Conservation (phyloP, 2,888 invertebrate species). For the Tenthredo mesomela region DNA sequence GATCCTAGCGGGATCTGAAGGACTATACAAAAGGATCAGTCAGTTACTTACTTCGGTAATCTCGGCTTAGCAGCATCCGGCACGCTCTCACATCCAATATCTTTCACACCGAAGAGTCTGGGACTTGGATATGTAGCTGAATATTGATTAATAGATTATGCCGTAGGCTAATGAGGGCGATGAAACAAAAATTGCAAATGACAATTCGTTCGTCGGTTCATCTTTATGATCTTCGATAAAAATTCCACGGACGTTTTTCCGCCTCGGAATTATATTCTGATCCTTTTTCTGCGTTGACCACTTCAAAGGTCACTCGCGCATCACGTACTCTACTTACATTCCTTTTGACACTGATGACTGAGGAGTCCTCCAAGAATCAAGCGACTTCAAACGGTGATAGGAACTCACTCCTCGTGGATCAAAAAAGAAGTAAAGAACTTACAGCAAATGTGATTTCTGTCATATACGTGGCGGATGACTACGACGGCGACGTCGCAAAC, state of each 20-base stretch:
- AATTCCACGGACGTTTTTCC: neutral
- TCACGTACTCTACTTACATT: constrained; percentile 26
- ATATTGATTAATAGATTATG: neutral
- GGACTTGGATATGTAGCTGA: neutral
- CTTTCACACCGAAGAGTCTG: neutral
- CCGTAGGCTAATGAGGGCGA: neutral
- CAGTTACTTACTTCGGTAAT: constrained; percentile 46
- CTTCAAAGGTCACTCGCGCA: constrained; percentile 8
- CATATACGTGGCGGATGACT: neutral
- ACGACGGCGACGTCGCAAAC: neutral
- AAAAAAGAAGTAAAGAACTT: neutral
- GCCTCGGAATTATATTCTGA: neutral
- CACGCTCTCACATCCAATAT: constrained; percentile 33
- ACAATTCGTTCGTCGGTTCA: neutral
- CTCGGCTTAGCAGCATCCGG: constrained; percentile 46
- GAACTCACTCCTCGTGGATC: neutral
- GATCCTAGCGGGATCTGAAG: constrained; percentile 18
- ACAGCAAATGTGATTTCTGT: neutral
- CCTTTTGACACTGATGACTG: constrained; percentile 2
- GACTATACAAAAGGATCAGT: constrained; percentile 42
- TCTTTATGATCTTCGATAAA: neutral
- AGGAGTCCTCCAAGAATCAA: neutral
- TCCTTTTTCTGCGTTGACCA: neutral
- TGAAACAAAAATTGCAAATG: neutral
- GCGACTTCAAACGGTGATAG: constrained; percentile 21